phyloP scores from a whole-genome alignment of 2,113 vertebrate genomes.

The Alosa alosa region DNA sequence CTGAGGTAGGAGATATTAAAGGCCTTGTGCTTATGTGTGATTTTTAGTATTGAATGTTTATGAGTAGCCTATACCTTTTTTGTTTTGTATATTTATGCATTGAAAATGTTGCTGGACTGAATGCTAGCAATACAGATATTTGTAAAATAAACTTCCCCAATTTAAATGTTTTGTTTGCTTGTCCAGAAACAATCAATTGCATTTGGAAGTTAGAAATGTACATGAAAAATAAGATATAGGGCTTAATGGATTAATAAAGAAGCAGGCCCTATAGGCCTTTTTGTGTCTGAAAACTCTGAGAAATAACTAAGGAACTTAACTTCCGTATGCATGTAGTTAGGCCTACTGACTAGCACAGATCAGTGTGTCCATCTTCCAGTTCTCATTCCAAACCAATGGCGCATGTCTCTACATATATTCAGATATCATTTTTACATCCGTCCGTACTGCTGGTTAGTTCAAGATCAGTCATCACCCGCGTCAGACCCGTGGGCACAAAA shows the following conservation, averaged over 20 bases:
- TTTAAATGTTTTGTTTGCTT: slow-evolving; percentile 37
- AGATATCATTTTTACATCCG: slow-evolving; percentile 35
- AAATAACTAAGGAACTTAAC: no score
- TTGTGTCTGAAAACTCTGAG: no score
- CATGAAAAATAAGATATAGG: no score
- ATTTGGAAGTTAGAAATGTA: background rate
- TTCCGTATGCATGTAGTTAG: no score
- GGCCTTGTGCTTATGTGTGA: slow-evolving; percentile 22
- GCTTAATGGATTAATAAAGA: no score
- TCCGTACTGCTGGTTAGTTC: slow-evolving; percentile 21
- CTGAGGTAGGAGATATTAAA: background rate
- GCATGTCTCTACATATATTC: no score
- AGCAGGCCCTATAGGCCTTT: no score
- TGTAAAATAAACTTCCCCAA: slow-evolving; percentile 55
- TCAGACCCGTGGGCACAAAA: background rate
- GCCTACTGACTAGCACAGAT: no score
- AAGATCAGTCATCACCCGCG: background rate
- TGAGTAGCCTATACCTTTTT: slow-evolving; percentile 14
- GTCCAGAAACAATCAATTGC: background rate
- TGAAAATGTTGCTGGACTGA: slow-evolving; percentile 45
- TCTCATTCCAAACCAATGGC: no score
- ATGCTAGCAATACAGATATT: slow-evolving; percentile 57
- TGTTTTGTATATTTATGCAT: slow-evolving; percentile 44
- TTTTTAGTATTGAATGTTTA: slow-evolving; percentile 31
- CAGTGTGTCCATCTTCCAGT: no score